Conservation (phyloP, 2,113 vertebrate species). For the Corythornis madagascariensis region DNA sequence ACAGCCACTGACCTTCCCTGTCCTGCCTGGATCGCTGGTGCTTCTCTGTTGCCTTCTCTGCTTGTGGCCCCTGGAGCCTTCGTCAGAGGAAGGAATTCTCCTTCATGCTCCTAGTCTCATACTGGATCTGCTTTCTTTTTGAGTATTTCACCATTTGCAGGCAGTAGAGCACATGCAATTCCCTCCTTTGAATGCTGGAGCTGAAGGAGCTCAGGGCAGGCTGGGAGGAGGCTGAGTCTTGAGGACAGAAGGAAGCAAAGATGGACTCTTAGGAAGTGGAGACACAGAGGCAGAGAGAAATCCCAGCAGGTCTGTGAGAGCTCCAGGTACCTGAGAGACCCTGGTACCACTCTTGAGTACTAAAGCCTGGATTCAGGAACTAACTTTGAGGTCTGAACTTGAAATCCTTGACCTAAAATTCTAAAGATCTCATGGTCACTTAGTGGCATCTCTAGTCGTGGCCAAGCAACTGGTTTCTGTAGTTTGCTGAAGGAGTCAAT, state of each 20-base stretch:
- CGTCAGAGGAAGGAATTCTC: neutral
- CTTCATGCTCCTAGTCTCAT: neutral
- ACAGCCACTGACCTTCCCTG: neutral
- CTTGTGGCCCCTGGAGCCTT: neutral
- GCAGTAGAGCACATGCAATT: neutral
- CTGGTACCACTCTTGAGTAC: neutral
- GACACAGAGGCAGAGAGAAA: neutral
- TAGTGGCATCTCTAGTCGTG: neutral
- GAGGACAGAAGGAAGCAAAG: neutral
- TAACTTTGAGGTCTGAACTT: neutral
- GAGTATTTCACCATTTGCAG: neutral
- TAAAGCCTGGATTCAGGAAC: neutral
- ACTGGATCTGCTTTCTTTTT: neutral
- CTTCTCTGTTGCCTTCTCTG: neutral
- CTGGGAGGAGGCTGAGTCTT: neutral
- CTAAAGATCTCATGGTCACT: neutral
- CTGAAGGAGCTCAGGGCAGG: neutral
- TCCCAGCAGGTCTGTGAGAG: neutral
- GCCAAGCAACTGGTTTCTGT: neutral
- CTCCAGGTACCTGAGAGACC: neutral
- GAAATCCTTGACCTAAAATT: neutral
- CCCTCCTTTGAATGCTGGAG: neutral
- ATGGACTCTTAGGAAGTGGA: neutral
- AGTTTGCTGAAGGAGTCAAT: neutral
- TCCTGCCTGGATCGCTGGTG: neutral